Conservation (phyloP, 2,113 vertebrate species). For the Ploceus nigricollis region DNA sequence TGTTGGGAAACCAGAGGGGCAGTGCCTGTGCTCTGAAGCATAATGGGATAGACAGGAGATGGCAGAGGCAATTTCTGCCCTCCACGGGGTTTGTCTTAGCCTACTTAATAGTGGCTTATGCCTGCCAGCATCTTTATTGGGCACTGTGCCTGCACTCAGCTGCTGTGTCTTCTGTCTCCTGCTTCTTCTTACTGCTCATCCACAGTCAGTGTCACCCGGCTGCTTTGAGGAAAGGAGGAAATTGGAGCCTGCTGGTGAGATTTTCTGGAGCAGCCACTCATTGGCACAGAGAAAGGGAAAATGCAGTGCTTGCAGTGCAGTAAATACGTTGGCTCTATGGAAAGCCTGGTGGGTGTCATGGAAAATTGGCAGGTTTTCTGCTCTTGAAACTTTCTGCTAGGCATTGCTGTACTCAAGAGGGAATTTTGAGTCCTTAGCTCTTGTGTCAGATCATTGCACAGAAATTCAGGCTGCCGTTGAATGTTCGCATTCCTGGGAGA, state of each 20-base stretch:
- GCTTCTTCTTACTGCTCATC: not conserved
- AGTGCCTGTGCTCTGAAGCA: rapidly evolving
- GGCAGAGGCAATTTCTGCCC: not conserved
- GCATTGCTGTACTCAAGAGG: not conserved
- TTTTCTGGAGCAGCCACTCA: not conserved
- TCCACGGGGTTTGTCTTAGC: not conserved
- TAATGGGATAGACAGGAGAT: not conserved
- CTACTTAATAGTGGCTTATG: not conserved
- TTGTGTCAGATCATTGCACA: not conserved
- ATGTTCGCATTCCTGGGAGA: rapidly evolving
- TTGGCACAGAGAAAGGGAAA: not conserved
- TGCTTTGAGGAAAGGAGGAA: not conserved
- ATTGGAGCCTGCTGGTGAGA: rapidly evolving
- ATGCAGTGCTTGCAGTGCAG: not conserved
- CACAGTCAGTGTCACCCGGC: not conserved
- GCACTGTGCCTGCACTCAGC: not conserved
- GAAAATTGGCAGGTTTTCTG: not conserved
- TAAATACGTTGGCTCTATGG: not conserved
- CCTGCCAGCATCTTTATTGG: not conserved
- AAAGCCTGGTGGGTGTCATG: not conserved
- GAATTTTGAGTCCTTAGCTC: not conserved
- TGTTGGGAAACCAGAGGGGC: not conserved
- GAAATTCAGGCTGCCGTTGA: not conserved
- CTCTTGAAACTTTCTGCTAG: not conserved
- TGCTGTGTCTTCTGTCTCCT: not conserved